Base-by-base conservation (phyloP, 2,113 vertebrate species). In the Myanophis thanlyinensis region DNA sequence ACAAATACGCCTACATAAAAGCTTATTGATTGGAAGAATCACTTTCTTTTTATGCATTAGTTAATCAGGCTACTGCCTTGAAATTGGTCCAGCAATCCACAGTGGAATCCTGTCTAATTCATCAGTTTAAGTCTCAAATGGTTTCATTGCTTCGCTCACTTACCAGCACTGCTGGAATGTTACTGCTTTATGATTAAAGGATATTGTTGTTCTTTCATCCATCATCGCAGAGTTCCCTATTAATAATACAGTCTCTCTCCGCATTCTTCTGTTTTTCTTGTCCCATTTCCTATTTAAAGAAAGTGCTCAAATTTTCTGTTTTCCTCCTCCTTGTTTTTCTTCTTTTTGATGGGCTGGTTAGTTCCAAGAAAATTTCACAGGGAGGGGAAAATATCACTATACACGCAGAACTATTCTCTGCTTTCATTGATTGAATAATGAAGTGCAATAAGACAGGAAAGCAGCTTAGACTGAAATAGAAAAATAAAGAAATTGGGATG, bases 121-220 rank as follows among this genome's bases (percentile, higher is more conserved):
- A 96, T 97, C 95, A 97, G 94, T 97, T 97, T 97, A 96, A 96
- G 90, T 97, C 95, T 97, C 95, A 96, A 96, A 95, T 96, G 95
- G 95, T 97, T 97, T 97, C 94, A 91, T 93, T 96, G 95, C 94
- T 97, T 95, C 48, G 93, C 94, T 96, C 88, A 96, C 93, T 95
- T 95, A 96, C 93, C 88, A 96, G 95, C 94, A 95, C 95, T 97
- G 94, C 94, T 97, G 90, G 96, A 97, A 97, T 96, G 93, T 95
- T 96, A 97, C 94, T 96, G 93, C 93, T 94, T 96, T 97, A 95
- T 97, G 96, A 96, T 97, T 97, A 97, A 97, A 97, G 94, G 88
- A 96, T 97, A 95, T 91, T 94, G 92, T 96, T 97, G 93, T 95
- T 97, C 95, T 97, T 97, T 96, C 94, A 97, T 96, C 95, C 94